Evolutionary conservation across 1,140 invertebrate genomes (phyloP).

Genomic region (Heliconius eleuchia): DNA sequence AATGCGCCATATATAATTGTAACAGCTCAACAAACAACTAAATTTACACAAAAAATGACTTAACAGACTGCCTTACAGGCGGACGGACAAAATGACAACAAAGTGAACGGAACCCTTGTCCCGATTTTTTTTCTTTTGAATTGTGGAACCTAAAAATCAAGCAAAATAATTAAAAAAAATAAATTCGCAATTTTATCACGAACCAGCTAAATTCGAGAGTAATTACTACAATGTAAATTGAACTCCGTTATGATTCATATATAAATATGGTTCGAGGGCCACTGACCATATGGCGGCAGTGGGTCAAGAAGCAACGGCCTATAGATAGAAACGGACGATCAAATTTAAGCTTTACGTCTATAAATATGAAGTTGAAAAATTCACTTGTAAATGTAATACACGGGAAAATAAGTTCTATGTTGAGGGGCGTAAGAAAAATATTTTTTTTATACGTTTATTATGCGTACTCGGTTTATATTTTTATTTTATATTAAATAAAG

Average conservation of each 20-base stretch:
- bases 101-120: too few species aligned
- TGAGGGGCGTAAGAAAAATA: neutral
- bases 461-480: neutral
- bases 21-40: too few species aligned
- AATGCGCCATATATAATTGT: too few species aligned
- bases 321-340: neutral
- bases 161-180: neutral
- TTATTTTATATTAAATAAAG: too few species aligned
- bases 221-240: constrained; percentile 14
- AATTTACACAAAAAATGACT: too few species aligned
- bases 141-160: neutral
- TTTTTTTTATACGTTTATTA: neutral
- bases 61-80: too few species aligned
- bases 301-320: constrained; percentile 40
- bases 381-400: neutral
- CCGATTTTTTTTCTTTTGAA: neutral
- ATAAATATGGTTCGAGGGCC: constrained; percentile 37
- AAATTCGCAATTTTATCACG: neutral
- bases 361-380: neutral
- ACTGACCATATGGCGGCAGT: constrained; percentile 58
- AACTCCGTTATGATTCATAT: constrained; percentile 40
- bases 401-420: neutral
- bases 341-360: neutral
- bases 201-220: neutral
- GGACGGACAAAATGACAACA: too few species aligned